phyloP scores from a whole-genome alignment of 2,797 vertebrate genomes.

The Poeciliopsis presidionis region DNA sequence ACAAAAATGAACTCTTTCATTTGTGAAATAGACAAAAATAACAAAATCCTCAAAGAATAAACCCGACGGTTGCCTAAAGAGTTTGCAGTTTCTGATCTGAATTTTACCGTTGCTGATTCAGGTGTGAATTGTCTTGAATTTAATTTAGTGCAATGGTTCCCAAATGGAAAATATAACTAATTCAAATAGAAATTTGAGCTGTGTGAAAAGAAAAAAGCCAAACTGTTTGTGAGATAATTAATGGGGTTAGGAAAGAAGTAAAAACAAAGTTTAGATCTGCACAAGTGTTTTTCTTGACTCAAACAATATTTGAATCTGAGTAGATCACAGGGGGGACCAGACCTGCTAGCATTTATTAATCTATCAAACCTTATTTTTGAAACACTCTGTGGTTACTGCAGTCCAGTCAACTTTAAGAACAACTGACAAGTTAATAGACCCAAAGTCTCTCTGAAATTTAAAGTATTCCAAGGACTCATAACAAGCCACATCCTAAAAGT shows the following conservation, averaged over 20 bases:
- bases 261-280: not conserved
- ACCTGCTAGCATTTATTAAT: conserved; percentile 9
- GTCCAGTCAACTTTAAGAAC: not conserved
- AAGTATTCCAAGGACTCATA: not conserved
- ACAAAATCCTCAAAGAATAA: not conserved
- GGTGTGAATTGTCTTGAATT: not conserved
- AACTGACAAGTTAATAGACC: conserved; percentile 16
- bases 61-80: not conserved
- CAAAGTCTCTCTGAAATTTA: not conserved
- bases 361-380: conserved; percentile 1
- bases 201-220: not conserved
- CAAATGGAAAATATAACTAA: not conserved
- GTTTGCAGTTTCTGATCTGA: not conserved
- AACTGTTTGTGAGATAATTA: not conserved
- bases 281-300: not conserved
- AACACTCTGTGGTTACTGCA: not conserved
- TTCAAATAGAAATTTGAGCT: not conserved
- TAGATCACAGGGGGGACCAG: not conserved
- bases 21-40: not conserved
- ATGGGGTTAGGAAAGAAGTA: not conserved
- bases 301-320: conserved; percentile 5
- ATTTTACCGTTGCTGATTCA: not conserved
- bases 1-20: not conserved
- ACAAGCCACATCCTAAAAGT: conserved; percentile 7
- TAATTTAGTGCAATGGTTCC: not conserved